Conservation (phyloP, 2,113 vertebrate genomes). For the Hiodon alosoides region DNA sequence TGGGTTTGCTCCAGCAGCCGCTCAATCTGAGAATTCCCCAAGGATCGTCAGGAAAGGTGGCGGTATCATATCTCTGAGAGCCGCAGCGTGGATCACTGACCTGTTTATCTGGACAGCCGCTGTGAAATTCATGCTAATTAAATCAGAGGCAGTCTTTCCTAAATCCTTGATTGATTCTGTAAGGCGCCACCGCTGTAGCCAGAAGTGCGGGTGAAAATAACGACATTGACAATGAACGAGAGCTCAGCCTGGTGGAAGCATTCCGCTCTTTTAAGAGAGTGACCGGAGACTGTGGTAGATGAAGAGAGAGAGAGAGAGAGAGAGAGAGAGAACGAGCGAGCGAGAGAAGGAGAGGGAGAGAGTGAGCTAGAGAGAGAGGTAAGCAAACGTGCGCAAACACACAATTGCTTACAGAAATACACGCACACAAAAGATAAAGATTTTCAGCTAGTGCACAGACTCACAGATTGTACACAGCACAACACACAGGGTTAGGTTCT, state of each 20-base stretch:
- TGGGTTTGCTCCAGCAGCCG: slow-evolving; percentile 28
- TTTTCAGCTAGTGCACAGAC: slow-evolving; percentile 41
- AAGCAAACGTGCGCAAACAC: slow-evolving; percentile 39
- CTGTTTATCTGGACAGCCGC: slow-evolving; percentile 41
- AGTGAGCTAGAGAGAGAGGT: slow-evolving; percentile 36
- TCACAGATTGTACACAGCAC: slow-evolving; percentile 38
- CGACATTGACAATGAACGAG: slow-evolving; percentile 39
- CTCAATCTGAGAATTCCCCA: slow-evolving; percentile 33
- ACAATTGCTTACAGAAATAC: slow-evolving; percentile 43
- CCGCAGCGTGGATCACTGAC: slow-evolving; percentile 27
- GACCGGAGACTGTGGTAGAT: slow-evolving; percentile 55
- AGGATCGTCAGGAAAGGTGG: slow-evolving; percentile 34
- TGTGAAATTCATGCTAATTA: slow-evolving; percentile 54
- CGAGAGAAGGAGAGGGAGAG: slow-evolving; percentile 21
- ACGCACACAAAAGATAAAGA: slow-evolving; percentile 47
- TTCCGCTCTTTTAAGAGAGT: slow-evolving; percentile 53
- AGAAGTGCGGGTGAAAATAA: slow-evolving; percentile 21
- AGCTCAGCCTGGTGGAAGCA: slow-evolving; percentile 39
- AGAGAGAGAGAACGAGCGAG: slow-evolving; percentile 22
- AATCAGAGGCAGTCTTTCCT: slow-evolving; percentile 52
- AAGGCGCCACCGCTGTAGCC: slow-evolving; percentile 32
- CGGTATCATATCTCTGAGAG: not conserved
- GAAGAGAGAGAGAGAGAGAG: slow-evolving; percentile 33
- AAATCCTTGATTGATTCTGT: slow-evolving; percentile 42
- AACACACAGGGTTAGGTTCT: slow-evolving; percentile 53